Evolutionary conservation across 2,113 vertebrate species (phyloP), one percentile per base, ranked within the genome.

Genomic region (Panthera tigris): DNA sequence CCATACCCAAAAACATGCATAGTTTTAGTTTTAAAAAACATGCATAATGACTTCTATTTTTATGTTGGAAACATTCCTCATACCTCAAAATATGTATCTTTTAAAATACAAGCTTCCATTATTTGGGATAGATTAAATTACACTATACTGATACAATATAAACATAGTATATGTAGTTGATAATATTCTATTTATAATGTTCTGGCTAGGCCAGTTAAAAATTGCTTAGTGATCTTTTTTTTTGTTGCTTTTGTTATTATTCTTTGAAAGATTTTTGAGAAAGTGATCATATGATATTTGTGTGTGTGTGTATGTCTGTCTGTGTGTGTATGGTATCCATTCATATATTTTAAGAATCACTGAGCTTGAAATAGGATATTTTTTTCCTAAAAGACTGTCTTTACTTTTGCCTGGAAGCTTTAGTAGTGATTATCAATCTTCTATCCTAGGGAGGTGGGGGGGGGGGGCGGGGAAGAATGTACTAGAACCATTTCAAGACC

Each of bases 401-500:
- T 94, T 85, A 41, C 13, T 74, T 74, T 81, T 93, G 4, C 23
- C 84, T 96, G n/a, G 13, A 85, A 93, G 16, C 63, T 92, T 79
- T 93, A 78, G 29, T 68, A 79, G 61, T 92, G 61, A 36, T 36
- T 95, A 48, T 23, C 81, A 61, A 4, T 94, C 39, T 95, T 86
- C 97, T 92, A 66, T 91, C 23, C 25, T 92, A 63, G 16, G 61
- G 68, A 94, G 50, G 19, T 9, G 45, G 7, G 45, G 7, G 45
- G 45, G 7, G 45, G 45, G 41, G 5, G 45, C 1, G 0, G 14
- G 84, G 94, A 74, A 61, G n/a, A 79, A 71, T 71, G 4, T 39
- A 69, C 74, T 50, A 94, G 91, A 93, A 96, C 63, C 3, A 91
- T 98, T 98, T 98, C 97, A 98, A 98, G 78, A 98, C 41, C 94